phyloP scores from a whole-genome alignment of 2,888 invertebrate genomes.

The Nebria salina region DNA sequence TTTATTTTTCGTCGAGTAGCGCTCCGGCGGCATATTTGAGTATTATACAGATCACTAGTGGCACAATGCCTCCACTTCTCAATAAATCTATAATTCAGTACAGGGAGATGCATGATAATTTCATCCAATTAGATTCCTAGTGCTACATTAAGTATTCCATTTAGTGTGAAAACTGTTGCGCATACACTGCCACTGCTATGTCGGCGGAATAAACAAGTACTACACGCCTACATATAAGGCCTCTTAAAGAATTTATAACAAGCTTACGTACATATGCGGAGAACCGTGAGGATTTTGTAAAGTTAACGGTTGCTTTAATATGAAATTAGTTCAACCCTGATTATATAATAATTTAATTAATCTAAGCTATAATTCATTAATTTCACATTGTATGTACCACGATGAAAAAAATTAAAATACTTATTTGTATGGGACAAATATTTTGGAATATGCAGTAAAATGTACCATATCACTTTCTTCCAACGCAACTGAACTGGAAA shows the following conservation, averaged over 20 bases:
- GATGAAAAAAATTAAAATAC: too few relatives aligned
- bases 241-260: not conserved
- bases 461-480: not conserved
- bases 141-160: constrained; percentile 13
- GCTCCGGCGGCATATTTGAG: not conserved
- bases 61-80: not conserved
- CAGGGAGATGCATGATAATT: constrained; percentile 8
- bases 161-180: constrained; percentile 7
- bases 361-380: too few relatives aligned
- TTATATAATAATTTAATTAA: not conserved
- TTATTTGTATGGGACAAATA: too few relatives aligned
- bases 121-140: not conserved
- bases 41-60: not conserved
- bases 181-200: not conserved
- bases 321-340: not conserved
- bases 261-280: not conserved
- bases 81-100: constrained; percentile 14
- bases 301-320: not conserved
- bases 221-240: not conserved
- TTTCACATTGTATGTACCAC: too few relatives aligned
- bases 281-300: not conserved
- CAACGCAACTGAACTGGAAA: not conserved
- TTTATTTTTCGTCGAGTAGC: not conserved
- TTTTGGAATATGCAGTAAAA: constrained; percentile 8
- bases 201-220: not conserved